Evolutionary conservation across 2,797 vertebrate species (phyloP).

Genomic region (Neopelma chrysocephalum): DNA sequence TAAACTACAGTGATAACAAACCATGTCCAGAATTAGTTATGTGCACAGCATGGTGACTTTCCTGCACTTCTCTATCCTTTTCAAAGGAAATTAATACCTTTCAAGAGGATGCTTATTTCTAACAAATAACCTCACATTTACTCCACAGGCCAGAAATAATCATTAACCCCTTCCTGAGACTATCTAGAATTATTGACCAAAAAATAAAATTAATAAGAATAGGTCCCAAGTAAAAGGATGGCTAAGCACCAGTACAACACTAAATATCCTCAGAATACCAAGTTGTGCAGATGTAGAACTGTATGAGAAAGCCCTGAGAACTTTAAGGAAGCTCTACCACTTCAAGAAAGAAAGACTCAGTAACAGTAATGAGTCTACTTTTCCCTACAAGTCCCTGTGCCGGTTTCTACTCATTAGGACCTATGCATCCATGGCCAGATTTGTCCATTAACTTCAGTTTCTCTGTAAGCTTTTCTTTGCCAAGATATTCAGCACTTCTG

Average conservation of each 20-base stretch:
- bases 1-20: neutral
- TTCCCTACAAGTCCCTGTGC: neutral
- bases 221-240: neutral
- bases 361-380: neutral
- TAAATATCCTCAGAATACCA: neutral
- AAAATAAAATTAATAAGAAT: neutral
- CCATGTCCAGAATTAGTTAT: neutral
- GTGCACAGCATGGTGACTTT: neutral
- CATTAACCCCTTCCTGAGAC: neutral
- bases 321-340: neutral
- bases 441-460: neutral
- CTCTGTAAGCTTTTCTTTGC: neutral
- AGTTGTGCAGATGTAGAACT: neutral
- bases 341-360: neutral
- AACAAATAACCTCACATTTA: neutral
- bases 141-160: neutral
- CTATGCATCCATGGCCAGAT: neutral
- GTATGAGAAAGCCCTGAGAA: neutral
- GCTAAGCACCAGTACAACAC: neutral
- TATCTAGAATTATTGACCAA: neutral
- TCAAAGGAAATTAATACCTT: neutral
- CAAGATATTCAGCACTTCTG: neutral
- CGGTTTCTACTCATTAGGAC: neutral
- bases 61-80: neutral
- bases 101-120: neutral